Evolutionary conservation across 35 echinoderm and acorn worm species (phyloP), one percentile per base, ranked within the genome.

Genomic region (Amphiura filiformis): DNA sequence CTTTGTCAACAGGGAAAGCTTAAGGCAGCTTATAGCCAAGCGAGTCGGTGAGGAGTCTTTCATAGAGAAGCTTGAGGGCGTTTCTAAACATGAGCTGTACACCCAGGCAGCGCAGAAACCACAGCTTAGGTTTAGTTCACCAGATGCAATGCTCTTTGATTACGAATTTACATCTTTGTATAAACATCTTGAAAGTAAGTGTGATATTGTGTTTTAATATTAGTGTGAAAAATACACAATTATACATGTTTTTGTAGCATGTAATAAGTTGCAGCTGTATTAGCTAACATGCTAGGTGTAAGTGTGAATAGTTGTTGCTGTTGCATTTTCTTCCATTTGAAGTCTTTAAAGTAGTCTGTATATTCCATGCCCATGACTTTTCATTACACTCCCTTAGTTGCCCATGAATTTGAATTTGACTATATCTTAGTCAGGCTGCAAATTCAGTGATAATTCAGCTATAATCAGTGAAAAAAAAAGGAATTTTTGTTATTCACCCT

Each of bases 151-250:
- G 82, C 76, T 99, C 20, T 92, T 99, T 64, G 96, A 99, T 77
- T 99, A 99, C 39, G 96, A 99, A 77, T 99, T 99, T 47, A 99
- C 96, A 1, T 39, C 96, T 41, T 57, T 99, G 35, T 99, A 92
- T 56, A 99, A 99, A 88, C 90, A 90, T 36, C 88, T 99, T 34
- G 96, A 99, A 92, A 85, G 96, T 94, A 90, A 89, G 82, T 81
- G 15, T 14, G 14, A 57, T 35, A 0, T 65, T 56, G n/a, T n/a
- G 31, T 82, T 83, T 38, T 18, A 65, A 0, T 32, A 77, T 12
- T 31, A 77, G 5, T 77, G 44, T 52, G 28, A 77, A 35, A 5
- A 9, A 5, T 28, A 77, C 34, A 77, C 9, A 35, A 77, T 11
- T 28, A 77, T 35, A n/a, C 26, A 77, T 30, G n/a, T n/a, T n/a